Evolutionary conservation across 2,888 invertebrate species (phyloP).

Genomic region (Drosophila mayaguana): DNA sequence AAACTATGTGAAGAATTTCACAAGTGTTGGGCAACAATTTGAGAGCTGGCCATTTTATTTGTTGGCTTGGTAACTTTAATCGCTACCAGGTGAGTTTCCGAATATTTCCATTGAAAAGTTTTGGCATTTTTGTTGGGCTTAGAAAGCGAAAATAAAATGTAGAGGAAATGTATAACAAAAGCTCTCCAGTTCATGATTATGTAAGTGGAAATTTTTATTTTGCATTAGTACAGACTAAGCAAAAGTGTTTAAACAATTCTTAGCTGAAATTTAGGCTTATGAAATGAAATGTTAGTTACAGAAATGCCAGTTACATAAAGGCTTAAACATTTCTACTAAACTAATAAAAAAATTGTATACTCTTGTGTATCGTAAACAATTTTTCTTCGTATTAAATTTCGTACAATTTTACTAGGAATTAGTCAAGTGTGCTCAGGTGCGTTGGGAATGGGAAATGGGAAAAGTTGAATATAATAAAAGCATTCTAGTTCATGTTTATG

Average conservation of each 20-base stretch:
- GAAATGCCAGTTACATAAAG: background rate
- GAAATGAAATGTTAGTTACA: background rate
- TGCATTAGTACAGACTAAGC: background rate
- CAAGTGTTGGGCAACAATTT: conserved; percentile 15
- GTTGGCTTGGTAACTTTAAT: conserved; percentile 12
- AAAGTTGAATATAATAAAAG: too few relatives aligned
- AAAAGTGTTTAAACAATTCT: background rate
- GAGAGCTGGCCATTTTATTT: conserved; percentile 7
- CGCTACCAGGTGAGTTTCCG: conserved; percentile 1
- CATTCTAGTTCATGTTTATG: too few relatives aligned
- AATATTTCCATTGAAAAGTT: conserved; percentile 4
- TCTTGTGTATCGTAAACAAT: too few relatives aligned
- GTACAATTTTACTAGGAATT: too few relatives aligned
- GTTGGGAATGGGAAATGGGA: too few relatives aligned
- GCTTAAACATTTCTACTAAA: background rate
- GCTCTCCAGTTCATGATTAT: background rate
- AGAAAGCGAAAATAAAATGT: background rate
- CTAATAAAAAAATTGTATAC: too few relatives aligned
- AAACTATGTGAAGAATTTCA: conserved; percentile 23
- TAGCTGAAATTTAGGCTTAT: background rate
- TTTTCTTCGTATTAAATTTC: too few relatives aligned
- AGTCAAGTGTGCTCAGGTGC: too few relatives aligned
- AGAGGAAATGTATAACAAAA: background rate
- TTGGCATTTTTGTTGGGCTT: background rate
- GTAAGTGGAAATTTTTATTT: background rate